Base-by-base conservation (phyloP, 92 coral and sea anemone species). In the Blastomussa wellsi region DNA sequence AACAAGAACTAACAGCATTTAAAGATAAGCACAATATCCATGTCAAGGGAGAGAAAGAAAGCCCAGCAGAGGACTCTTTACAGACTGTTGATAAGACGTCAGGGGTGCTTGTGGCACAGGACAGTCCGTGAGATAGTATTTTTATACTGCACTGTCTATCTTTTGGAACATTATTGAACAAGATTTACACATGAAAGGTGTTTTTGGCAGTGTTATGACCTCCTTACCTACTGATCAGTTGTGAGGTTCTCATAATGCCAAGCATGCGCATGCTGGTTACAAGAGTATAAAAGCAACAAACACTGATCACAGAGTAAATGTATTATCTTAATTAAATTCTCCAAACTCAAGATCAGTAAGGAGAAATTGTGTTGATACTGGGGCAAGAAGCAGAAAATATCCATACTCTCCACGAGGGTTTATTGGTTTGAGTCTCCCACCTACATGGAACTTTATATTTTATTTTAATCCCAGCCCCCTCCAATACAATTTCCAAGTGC, bases 21-120 rank as follows among this genome's bases (percentile, higher is more conserved):
- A 92, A 89, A 81, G 95, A 94, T 51, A 84, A 90, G 80, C 90
- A 92, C 89, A 94, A 94, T 52, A 88, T 94, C 51, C 91, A 88
- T 52, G 76, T 89, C 67, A 91, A 83, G 66, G 98, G 98, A 72
- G 95, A 92, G 73, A 91, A 84, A 76, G 90, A 90, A 38, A 75
- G 74, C 55, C 76, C 83, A 71, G 48, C 92, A 4, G 87, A 84
- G 15, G 90, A 89, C 28, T 74, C 67, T 22, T 29, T 79, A 48
- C 90, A 92, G 87, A 81, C 81, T 49, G 78, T 87, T 35, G 95
- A 94, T 35, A 92, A 93, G 71, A 82, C 90, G 9, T 72, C 95
- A 31, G 98, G 98, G 22, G 93, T 94, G 3, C 84, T 94, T 55
- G 94, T 94, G 0, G 85, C 95, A 22, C 91, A 91, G 78, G 90